A percentile compares a stretch with the other conserved stretches of the same genome.
These are phyloP conservation scores for Meloidogyne floridensis DNA, from an alignment of 1,140 invertebrate species.

Conservation along the genomic window DNA sequence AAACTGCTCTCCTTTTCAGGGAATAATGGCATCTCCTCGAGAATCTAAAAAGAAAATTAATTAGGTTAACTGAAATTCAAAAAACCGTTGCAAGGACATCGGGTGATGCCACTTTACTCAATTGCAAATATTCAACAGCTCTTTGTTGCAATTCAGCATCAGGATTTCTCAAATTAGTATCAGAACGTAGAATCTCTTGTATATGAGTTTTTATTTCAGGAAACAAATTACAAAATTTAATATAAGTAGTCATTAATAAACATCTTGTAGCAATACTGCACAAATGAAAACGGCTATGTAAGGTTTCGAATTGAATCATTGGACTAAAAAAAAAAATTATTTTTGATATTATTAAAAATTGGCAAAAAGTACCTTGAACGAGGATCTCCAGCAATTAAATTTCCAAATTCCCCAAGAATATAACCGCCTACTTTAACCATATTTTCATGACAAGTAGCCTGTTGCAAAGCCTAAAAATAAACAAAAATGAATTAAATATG, in stretches of 20 bases:
- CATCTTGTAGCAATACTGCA: conserved; percentile 94
- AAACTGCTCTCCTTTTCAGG: conserved; percentile 97
- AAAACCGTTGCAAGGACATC: conserved; percentile 80
- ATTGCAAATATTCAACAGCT: conserved; percentile 93
- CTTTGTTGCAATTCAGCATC: conserved; percentile 98
- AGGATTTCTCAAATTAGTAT: conserved; percentile 92
- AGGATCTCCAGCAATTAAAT: conserved; percentile 96
- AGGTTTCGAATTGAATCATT: conserved; percentile 61
- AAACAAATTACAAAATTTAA: conserved; percentile 99
- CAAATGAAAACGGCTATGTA: conserved; percentile 78
- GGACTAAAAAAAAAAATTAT: conserved; percentile 72
- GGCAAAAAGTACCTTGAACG: conserved; percentile 72
- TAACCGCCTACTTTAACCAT: conserved; percentile 99
- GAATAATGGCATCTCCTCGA: conserved; percentile 99
- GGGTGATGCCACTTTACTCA: conserved; percentile 91
- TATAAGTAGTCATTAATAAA: conserved; percentile 92
- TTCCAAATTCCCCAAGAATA: conserved; percentile 98
- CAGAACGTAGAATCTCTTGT: conserved; percentile 91
- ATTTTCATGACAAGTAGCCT: conserved; percentile 96
- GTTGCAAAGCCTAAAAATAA: conserved; percentile 34
- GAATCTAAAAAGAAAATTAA: conserved; percentile 71
- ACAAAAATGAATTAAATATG: background rate
- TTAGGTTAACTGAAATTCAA: conserved; percentile 17
- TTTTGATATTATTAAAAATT: conserved; percentile 68
- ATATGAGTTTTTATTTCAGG: conserved; percentile 95